Percentiles rank a stretch among this genome's conserved stretches.
Evolutionary conservation across 2,797 vertebrate species (phyloP).

Genomic region (Dicrostonyx torquatus): DNA sequence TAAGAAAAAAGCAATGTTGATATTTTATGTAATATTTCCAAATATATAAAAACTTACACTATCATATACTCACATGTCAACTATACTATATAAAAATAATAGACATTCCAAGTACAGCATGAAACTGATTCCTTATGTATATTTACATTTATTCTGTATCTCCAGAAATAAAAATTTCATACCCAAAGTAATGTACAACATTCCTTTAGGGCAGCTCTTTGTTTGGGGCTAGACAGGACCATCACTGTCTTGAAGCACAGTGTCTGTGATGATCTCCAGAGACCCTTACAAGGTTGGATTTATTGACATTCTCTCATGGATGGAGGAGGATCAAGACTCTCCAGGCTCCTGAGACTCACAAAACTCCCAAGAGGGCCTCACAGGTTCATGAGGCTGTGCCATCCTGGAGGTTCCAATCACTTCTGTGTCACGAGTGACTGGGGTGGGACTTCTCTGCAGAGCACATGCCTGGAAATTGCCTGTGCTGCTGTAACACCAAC

Average conservation of each 20-base stretch:
- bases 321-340: background rate
- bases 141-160: background rate
- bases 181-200: background rate
- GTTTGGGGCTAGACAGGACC: background rate
- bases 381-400: background rate
- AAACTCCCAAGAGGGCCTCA: background rate
- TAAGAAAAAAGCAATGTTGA: background rate
- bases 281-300: background rate
- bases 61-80: background rate
- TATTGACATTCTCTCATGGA: background rate
- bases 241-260: background rate
- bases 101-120: background rate
- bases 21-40: background rate
- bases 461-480: background rate
- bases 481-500: background rate
- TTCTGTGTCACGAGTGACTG: background rate
- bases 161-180: background rate
- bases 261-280: background rate
- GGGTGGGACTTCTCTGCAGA: background rate
- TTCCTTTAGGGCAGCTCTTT: background rate
- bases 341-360: background rate
- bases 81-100: background rate
- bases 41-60: background rate
- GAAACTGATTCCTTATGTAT: background rate
- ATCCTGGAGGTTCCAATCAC: background rate